These are phyloP conservation scores for Choristoneura rosaceana DNA, from an alignment of 2,888 invertebrate species.

Conservation along the genomic window DNA sequence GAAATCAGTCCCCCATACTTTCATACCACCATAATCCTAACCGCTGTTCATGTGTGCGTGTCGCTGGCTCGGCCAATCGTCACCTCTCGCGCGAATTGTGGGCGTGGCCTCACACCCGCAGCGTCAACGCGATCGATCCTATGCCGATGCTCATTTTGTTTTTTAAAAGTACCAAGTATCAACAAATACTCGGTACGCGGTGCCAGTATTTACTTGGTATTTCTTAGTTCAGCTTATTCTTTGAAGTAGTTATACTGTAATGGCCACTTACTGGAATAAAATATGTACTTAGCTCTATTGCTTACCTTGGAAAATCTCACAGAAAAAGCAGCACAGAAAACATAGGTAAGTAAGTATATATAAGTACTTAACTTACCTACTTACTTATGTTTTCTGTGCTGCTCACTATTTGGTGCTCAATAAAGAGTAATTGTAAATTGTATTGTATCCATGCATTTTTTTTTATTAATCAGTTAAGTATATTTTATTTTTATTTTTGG, in stretches of 20 bases:
- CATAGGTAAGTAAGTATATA: too few species aligned
- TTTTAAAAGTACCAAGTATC: constrained; percentile 18
- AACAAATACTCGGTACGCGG: constrained; percentile 9
- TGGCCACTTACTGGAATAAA: not conserved
- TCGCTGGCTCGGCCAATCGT: constrained; percentile 73
- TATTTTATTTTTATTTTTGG: too few species aligned
- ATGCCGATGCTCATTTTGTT: constrained; percentile 50
- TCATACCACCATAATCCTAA: constrained; percentile 31
- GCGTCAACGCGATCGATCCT: constrained; percentile 65
- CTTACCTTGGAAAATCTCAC: too few species aligned
- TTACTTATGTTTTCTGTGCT: too few species aligned
- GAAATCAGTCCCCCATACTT: constrained; percentile 38
- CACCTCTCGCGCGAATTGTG: constrained; percentile 81
- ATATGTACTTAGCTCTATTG: too few species aligned
- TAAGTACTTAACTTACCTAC: too few species aligned
- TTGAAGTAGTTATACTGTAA: not conserved
- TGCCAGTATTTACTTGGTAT: not conserved
- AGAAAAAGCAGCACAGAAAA: too few species aligned
- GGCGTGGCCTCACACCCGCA: constrained; percentile 76
- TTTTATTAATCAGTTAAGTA: too few species aligned
- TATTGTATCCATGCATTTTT: too few species aligned
- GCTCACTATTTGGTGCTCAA: too few species aligned
- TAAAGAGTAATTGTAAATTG: too few species aligned
- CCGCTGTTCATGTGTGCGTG: constrained; percentile 48
- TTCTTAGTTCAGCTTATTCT: not conserved